Conservation (phyloP, 2,888 invertebrate species). For the Cantharis nigra region DNA sequence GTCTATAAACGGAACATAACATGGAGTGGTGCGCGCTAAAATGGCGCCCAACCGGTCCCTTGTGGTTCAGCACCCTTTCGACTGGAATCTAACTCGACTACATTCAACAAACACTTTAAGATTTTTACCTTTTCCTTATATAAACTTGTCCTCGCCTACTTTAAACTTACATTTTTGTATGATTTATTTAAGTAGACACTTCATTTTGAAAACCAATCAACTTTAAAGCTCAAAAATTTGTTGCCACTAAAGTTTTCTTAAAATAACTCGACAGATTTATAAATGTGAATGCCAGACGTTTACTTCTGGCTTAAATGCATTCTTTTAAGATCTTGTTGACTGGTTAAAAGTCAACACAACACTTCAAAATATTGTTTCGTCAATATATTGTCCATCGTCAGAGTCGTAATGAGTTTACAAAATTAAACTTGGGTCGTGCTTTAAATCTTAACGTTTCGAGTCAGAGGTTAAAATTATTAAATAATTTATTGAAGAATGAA, state of each 20-base stretch:
- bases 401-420: background rate
- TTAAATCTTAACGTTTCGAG: background rate
- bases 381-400: background rate
- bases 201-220: background rate
- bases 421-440: background rate
- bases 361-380: background rate
- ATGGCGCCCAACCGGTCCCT: conserved; percentile 51
- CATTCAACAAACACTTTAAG: conserved; percentile 19
- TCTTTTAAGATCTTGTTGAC: background rate
- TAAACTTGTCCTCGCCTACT: background rate
- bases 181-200: background rate
- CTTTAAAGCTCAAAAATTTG: background rate
- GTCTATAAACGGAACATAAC: conserved; percentile 54
- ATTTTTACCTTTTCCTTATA: conserved; percentile 17
- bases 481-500: conserved; percentile 40
- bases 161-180: background rate
- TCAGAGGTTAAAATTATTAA: conserved; percentile 36
- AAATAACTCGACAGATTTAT: background rate
- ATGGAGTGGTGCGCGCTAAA: conserved; percentile 48
- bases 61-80: conserved; percentile 44
- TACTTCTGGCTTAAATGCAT: background rate
- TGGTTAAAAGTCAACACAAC: background rate
- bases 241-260: background rate
- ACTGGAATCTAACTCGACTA: conserved; percentile 20
- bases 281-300: background rate